Evolutionary conservation across 1,140 invertebrate genomes (phyloP).

Genomic region (Diorhabda elongata): DNA sequence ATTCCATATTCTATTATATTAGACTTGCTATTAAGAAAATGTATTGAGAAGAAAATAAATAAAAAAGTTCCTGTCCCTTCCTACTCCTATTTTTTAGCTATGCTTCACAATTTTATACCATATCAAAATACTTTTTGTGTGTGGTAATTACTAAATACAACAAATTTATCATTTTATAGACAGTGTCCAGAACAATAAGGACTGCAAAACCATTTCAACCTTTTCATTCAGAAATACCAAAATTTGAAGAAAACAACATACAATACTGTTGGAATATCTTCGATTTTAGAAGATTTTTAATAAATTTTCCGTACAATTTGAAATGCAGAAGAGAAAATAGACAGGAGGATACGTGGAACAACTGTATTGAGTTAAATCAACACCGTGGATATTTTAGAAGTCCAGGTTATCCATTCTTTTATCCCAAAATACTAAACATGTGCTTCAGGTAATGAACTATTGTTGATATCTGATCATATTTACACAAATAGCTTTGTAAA

Average conservation of each 20-base stretch:
- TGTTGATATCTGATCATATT: too few relatives aligned
- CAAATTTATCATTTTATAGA: too few relatives aligned
- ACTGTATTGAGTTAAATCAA: constrained; percentile 32
- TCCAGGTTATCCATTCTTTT: constrained; percentile 41
- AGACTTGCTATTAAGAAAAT: too few relatives aligned
- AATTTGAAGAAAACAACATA: neutral
- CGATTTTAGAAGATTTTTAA: constrained; percentile 48
- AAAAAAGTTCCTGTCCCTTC: too few relatives aligned
- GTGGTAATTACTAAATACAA: neutral
- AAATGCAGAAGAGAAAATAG: constrained; percentile 44
- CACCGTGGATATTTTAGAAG: constrained; percentile 38
- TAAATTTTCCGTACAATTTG: constrained; percentile 54
- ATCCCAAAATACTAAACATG: constrained; percentile 34
- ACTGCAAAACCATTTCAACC: neutral
- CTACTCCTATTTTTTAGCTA: too few relatives aligned
- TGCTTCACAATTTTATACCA: too few relatives aligned
- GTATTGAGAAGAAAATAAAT: too few relatives aligned
- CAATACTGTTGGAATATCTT: constrained; percentile 50
- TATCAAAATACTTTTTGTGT: neutral
- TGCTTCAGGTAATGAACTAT: constrained; percentile 37
- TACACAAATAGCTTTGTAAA: too few relatives aligned
- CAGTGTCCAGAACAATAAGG: neutral
- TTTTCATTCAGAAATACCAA: constrained; percentile 9
- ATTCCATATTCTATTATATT: too few relatives aligned
- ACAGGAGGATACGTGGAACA: constrained; percentile 11